Base-by-base conservation (phyloP, 2,888 invertebrate species). In the Drosophila recens region DNA sequence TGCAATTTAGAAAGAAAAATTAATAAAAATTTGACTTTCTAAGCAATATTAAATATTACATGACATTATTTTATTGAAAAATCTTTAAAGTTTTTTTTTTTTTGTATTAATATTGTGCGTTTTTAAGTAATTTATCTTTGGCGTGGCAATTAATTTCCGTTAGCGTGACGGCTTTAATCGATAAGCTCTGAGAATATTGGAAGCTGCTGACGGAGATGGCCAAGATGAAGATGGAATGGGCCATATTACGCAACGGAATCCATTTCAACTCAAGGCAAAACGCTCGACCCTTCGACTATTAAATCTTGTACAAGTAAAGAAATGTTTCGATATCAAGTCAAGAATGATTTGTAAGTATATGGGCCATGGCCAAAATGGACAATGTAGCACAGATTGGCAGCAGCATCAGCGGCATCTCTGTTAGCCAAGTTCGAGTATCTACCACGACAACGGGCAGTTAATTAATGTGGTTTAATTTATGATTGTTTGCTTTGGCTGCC, bases 391-490 rank as follows among this genome's bases (percentile, higher is more conserved):
- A 45, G 74, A 74, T 69, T 61, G 69, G 59, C 45, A 61, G 30
- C 68, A 64, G 30, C 20, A 30, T 30, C 36, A 23, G 38, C 13
- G 15, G n/a, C 53, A 15, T 51, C 68, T 73, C 57, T 52, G 42
- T 58, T 38, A 30, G 15, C 30, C 30, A 6, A 27, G 42, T 30
- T 56, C 34, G 43, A 59, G 58, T 63, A 74, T 53, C 67, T 61
- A 61, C 48, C 5, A 27, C 8, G 30, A 30, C 30, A 65, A 67
- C 65, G 70, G 67, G 45, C 73, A 80, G 81, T 82, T 82, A 82
- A 82, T 82, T 82, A 82, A 79, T 82, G 80, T 72, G 82, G 72
- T 73, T 82, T 77, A 82, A 82, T 82, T 82, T 82, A 82, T 82
- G 80, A 79, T 66, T 82, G 80, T 82, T 82, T 82, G 82, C 56